phyloP scores from a whole-genome alignment of 2,888 invertebrate genomes.

The Diploptera punctata region DNA sequence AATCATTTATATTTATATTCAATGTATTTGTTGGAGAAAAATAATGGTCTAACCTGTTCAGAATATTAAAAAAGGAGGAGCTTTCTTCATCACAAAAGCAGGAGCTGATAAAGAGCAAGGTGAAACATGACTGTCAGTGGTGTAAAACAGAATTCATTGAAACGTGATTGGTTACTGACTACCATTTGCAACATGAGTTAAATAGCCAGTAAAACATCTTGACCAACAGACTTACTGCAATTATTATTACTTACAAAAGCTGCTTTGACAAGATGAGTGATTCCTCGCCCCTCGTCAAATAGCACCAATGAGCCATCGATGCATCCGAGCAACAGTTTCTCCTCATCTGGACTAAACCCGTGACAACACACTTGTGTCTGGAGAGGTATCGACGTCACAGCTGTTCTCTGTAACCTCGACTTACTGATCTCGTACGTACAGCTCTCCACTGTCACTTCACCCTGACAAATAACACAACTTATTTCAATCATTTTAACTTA shows the following conservation, averaged over 20 bases:
- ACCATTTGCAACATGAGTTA: too few relatives aligned
- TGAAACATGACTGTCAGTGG: too few relatives aligned
- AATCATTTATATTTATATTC: too few relatives aligned
- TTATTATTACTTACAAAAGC: conserved; percentile 86
- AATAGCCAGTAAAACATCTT: too few relatives aligned
- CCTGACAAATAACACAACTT: conserved; percentile 50
- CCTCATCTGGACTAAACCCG: conserved; percentile 73
- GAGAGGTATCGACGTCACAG: conserved; percentile 71
- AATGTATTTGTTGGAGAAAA: too few relatives aligned
- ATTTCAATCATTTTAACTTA: not conserved
- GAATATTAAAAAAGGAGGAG: too few relatives aligned
- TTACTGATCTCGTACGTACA: conserved; percentile 67
- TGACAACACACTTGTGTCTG: conserved; percentile 73
- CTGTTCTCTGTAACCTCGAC: conserved; percentile 65
- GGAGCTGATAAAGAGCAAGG: too few relatives aligned
- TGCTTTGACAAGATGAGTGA: conserved; percentile 77
- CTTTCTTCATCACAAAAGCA: too few relatives aligned
- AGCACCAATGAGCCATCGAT: conserved; percentile 85
- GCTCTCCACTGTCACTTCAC: conserved; percentile 75
- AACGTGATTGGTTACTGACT: too few relatives aligned
- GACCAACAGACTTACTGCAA: too few relatives aligned
- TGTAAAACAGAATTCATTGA: too few relatives aligned
- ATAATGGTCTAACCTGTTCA: too few relatives aligned
- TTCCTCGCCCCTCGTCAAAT: conserved; percentile 75
- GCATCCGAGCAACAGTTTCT: conserved; percentile 79